Percentiles rank a stretch among this genome's conserved stretches.
Conservation (phyloP, 2,888 invertebrate species). For the Cantharis nigra region DNA sequence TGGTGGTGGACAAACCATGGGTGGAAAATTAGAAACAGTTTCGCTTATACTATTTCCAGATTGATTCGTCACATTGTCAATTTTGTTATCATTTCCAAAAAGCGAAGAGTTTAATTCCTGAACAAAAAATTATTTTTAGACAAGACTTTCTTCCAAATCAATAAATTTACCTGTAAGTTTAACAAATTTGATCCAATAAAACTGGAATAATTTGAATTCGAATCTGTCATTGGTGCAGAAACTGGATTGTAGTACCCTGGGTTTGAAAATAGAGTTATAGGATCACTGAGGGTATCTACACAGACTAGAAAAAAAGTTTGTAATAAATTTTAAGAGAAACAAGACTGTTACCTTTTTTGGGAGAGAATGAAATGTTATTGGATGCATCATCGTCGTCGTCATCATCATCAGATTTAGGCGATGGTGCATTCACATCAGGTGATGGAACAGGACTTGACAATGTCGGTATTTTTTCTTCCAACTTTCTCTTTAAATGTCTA, state of each 20-base stretch:
- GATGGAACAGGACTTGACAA: conserved; percentile 73
- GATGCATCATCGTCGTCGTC: conserved; percentile 74
- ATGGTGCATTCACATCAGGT: conserved; percentile 70
- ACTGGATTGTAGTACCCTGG: conserved; percentile 60
- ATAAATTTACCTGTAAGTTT: conserved; percentile 53
- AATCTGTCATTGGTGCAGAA: conserved; percentile 39
- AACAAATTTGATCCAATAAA: conserved; percentile 68
- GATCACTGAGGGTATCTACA: not conserved
- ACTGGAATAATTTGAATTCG: conserved; percentile 57
- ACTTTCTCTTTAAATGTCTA: conserved; percentile 80
- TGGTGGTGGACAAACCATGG: conserved; percentile 59
- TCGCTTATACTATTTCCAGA: conserved; percentile 11
- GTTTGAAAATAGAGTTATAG: conserved; percentile 38
- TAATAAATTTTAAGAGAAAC: not conserved
- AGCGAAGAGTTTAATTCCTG: conserved; percentile 28
- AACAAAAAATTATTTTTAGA: not conserved
- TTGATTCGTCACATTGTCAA: conserved; percentile 4
- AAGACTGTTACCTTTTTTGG: not conserved
- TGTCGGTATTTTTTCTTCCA: conserved; percentile 79
- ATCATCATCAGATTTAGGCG: conserved; percentile 81
- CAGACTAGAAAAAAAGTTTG: not conserved
- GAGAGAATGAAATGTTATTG: not conserved
- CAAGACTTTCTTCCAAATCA: conserved; percentile 3
- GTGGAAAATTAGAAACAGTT: conserved; percentile 43
- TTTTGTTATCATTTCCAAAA: conserved; percentile 17